Conservation (phyloP, 2,113 vertebrate species). For the Castor canadensis region DNA sequence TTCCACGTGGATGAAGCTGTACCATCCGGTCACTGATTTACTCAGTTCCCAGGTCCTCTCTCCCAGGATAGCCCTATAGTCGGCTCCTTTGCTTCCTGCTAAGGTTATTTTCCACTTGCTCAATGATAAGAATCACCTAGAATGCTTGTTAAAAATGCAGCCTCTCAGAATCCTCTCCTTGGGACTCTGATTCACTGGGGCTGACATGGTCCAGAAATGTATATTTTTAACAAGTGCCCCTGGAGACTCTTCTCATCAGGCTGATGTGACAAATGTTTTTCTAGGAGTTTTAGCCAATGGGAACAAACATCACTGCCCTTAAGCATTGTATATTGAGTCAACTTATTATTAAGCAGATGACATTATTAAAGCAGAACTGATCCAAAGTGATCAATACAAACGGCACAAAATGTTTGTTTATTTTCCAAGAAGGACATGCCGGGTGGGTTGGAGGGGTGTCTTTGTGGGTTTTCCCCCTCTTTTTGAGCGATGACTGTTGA, state of each 20-base stretch:
- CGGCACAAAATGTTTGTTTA: background rate
- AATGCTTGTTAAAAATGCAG: background rate
- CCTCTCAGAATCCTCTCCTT: background rate
- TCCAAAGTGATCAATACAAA: background rate
- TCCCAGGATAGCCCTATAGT: background rate
- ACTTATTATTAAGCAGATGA: background rate
- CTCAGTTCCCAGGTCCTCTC: background rate
- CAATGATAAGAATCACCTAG: slow-evolving; percentile 10
- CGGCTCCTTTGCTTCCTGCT: background rate
- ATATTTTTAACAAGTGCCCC: slow-evolving; percentile 32
- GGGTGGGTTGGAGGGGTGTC: slow-evolving; percentile 20
- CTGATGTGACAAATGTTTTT: background rate
- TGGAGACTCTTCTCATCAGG: slow-evolving; percentile 11
- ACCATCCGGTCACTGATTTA: background rate
- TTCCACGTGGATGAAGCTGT: background rate
- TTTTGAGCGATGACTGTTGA: slow-evolving; percentile 47
- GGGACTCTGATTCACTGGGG: background rate
- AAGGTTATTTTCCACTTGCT: background rate
- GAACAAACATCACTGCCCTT: background rate
- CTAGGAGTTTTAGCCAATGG: background rate
- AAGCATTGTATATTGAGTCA: background rate
- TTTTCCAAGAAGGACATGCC: slow-evolving; percentile 7
- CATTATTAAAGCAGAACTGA: background rate
- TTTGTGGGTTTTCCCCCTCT: background rate
- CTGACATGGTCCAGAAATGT: background rate